Percentiles rank a stretch among this genome's conserved stretches.
phyloP scores from a whole-genome alignment of 2,113 vertebrate species.

The Zosterops lateralis region DNA sequence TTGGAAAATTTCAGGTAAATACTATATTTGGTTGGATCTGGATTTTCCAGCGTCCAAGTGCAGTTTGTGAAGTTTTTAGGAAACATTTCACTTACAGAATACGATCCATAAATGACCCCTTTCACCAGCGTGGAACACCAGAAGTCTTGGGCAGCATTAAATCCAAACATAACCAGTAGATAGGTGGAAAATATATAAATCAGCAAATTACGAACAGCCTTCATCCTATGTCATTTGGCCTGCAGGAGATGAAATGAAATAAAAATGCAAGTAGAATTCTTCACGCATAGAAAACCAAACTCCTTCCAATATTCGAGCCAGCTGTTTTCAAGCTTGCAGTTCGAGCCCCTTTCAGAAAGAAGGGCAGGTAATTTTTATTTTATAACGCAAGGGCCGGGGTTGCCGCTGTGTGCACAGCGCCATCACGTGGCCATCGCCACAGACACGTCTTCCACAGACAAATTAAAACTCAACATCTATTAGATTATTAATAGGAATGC shows the following conservation, averaged over 20 bases:
- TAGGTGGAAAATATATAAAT: slow-evolving; percentile 99
- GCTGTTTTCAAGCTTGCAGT: slow-evolving; percentile 78
- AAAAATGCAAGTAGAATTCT: slow-evolving; percentile 79
- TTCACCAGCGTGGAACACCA: slow-evolving; percentile 99
- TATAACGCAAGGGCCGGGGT: slow-evolving; percentile 67
- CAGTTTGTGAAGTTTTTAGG: slow-evolving; percentile 99
- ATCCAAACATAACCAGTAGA: slow-evolving; percentile 99
- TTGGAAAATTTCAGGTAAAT: slow-evolving; percentile 99
- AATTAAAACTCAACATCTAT: slow-evolving; percentile 69
- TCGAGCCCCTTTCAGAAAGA: slow-evolving; percentile 73
- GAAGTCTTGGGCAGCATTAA: slow-evolving; percentile 99
- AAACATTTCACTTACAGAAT: slow-evolving; percentile 99
- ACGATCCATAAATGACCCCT: slow-evolving; percentile 99
- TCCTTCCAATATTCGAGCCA: slow-evolving; percentile 74
- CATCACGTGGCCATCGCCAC: slow-evolving; percentile 84
- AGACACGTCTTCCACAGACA: slow-evolving; percentile 35
- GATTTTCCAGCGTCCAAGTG: slow-evolving; percentile 99
- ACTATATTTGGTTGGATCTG: slow-evolving; percentile 99
- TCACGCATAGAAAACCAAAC: slow-evolving; percentile 71
- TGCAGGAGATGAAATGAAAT: slow-evolving; percentile 84
- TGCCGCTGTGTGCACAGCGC: slow-evolving; percentile 93
- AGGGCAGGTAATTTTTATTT: slow-evolving; percentile 79
- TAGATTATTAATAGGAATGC: slow-evolving; percentile 72
- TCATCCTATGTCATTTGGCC: slow-evolving; percentile 99
- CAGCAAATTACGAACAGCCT: slow-evolving; percentile 99